Conservation (phyloP, 1,140 invertebrate species). For the Sinella curviseta region DNA sequence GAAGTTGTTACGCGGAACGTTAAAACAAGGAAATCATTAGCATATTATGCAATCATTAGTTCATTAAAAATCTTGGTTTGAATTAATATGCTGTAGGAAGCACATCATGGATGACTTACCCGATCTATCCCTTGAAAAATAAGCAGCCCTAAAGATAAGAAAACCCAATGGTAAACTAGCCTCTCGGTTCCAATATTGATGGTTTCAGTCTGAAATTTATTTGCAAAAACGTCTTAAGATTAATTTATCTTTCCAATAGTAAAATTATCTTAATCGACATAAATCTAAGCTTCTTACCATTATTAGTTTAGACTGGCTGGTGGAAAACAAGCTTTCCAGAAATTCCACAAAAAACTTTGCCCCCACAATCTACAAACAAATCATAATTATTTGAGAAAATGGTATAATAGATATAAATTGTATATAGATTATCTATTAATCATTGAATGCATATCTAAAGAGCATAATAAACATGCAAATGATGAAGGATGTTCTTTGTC, state of each 20-base stretch:
- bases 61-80: too few relatives aligned
- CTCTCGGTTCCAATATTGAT: conserved; percentile 13
- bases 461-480: too few relatives aligned
- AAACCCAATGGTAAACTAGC: conserved; percentile 8
- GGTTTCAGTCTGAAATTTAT: neutral
- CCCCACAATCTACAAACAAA: conserved; percentile 1
- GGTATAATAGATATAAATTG: neutral
- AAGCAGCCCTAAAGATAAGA: neutral
- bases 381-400: neutral
- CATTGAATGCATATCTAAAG: too few relatives aligned
- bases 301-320: conserved; percentile 9
- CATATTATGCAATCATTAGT: too few relatives aligned
- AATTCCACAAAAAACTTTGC: conserved; percentile 17
- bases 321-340: conserved; percentile 18
- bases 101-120: too few relatives aligned
- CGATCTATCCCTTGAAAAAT: conserved; percentile 22
- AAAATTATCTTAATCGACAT: neutral
- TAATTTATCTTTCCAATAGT: too few relatives aligned
- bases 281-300: neutral
- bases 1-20: neutral
- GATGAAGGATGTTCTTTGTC: too few relatives aligned
- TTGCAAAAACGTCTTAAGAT: too few relatives aligned
- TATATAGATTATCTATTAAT: too few relatives aligned
- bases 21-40: neutral
- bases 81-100: too few relatives aligned